Evolutionary conservation across 2,797 vertebrate species (phyloP).

Genomic region (Hydrolagus colliei): DNA sequence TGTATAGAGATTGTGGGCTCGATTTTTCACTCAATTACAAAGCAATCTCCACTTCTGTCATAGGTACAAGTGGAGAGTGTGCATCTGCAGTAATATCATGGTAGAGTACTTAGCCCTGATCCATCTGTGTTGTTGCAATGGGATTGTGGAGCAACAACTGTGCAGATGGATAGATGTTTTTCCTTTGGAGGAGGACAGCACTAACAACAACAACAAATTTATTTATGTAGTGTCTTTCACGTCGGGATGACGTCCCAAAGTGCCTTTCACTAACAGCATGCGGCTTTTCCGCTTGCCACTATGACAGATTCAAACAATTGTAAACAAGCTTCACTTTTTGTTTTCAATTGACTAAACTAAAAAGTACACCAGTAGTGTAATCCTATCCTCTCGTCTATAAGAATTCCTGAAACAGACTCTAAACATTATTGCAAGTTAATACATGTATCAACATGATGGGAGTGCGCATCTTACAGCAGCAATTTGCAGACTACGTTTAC

Average conservation of each 20-base stretch:
- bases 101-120: neutral
- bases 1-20: conserved; percentile 24
- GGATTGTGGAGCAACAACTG: neutral
- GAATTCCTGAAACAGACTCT: neutral
- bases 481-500: neutral
- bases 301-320: neutral
- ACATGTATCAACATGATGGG: neutral
- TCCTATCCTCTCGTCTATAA: no score
- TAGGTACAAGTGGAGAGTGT: conserved; percentile 19
- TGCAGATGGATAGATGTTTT: neutral
- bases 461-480: neutral
- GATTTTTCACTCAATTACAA: conserved; percentile 28
- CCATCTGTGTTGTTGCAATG: neutral
- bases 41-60: conserved; percentile 24
- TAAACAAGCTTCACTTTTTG: neutral
- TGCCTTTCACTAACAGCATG: no score
- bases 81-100: conserved; percentile 7
- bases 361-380: neutral
- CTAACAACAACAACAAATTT: no score
- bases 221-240: no score
- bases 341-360: neutral
- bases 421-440: neutral
- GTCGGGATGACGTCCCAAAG: no score
- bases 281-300: no score
- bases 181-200: neutral